Base-by-base conservation (phyloP, 2,888 invertebrate genomes). In the Plebejus anna region DNA sequence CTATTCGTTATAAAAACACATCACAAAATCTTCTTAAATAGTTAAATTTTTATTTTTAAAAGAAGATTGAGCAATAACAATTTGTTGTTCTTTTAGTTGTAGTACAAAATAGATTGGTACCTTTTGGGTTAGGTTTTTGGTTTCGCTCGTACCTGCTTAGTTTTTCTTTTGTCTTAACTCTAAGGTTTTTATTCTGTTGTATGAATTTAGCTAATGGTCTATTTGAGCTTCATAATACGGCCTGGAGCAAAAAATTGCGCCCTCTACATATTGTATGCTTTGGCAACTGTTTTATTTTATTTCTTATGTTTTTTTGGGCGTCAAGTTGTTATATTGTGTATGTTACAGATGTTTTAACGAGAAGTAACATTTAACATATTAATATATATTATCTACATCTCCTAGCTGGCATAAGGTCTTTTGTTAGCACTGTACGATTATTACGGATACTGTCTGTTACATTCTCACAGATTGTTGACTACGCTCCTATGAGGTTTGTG, bases 31-130 rank as follows among this genome's bases (percentile, higher is more conserved):
- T 59, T 59, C n/a, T 59, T 22, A 9, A 2, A 1, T 59, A 59
- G 22, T 59, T 59, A 0, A 59, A 7, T n/a, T n/a, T n/a, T 28
- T 61, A 3, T 61, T 28, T 61, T 42, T 28, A 72, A 32, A 9
- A 38, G 16, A 38, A 70, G 47, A 22, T 47, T 72, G 36, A 72
- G 72, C 72, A 51, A 72, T 72, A 72, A 72, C 2, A 42, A 11
- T 22, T 13, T 38, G 42, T 72, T 84, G 82, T 87, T 87, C 47
- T 47, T 6, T 22, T 72, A 72, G 72, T 71, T 42, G 71, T 72
- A 89, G 90, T 90, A 90, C 89, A 90, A 90, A 90, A 80, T 79
- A 78, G 84, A 85, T 85, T 85, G 86, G 84, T 85, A 83, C 79
- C 76, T 79, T 81, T 66, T 76, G 76, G 83, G 85, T 87, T 84